Evolutionary conservation across 2,888 invertebrate genomes (phyloP).

Genomic region (Drosophila trichaetosa): DNA sequence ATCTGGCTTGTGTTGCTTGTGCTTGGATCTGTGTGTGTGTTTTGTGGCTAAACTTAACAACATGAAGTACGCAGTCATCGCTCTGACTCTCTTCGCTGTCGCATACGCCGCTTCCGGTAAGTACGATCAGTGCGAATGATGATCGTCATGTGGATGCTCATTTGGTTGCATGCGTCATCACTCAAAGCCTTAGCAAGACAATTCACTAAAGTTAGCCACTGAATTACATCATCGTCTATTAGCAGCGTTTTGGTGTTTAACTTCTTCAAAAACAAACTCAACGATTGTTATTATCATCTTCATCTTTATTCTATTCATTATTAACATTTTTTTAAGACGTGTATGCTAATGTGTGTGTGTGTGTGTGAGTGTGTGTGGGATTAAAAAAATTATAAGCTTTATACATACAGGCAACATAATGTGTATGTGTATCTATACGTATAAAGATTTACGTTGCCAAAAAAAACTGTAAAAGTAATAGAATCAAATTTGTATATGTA

Average conservation of each 20-base stretch:
- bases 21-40: conserved; percentile 14
- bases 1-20: conserved; percentile 22
- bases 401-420: neutral
- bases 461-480: conserved; percentile 1
- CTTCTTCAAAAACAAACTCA: conserved; percentile 33
- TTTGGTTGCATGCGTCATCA: conserved; percentile 39
- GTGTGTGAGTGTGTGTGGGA: neutral
- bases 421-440: conserved; percentile 1
- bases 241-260: conserved; percentile 12
- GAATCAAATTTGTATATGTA: neutral
- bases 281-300: conserved; percentile 47
- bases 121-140: conserved; percentile 26
- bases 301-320: conserved; percentile 28
- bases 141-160: neutral
- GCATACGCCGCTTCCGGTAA: conserved; percentile 78
- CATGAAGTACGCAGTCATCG: conserved; percentile 73
- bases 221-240: conserved; percentile 56
- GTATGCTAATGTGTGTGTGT: conserved; percentile 37
- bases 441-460: neutral
- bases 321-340: conserved; percentile 40
- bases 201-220: conserved; percentile 13
- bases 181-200: neutral
- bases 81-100: conserved; percentile 58
- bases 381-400: conserved; percentile 5
- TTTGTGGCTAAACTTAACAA: conserved; percentile 20